Evolutionary conservation across 2,797 vertebrate species (phyloP), one percentile per base, ranked within the genome.

Genomic region (Zenarchopterus dispar): DNA sequence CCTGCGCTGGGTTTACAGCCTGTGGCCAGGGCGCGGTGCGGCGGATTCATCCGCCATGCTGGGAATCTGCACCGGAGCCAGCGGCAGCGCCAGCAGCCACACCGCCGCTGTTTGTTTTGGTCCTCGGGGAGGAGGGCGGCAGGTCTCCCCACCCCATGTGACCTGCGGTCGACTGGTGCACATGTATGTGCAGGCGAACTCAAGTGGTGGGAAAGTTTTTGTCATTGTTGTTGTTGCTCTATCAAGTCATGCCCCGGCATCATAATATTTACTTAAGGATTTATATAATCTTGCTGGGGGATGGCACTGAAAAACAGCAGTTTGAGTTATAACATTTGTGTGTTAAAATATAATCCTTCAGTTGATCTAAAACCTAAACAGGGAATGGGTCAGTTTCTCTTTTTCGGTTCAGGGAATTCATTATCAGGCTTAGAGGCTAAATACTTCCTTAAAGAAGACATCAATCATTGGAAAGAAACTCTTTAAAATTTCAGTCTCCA

Each of bases 51-150:
- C 45, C 63, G 48, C 71, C 77, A 33, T 44, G 49, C 22, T 26
- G 51, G 63, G 66, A 50, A 57, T 67, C 68, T 56, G 75, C 75
- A 26, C 31, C 56, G 45, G 5, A 22, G 47, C 62, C 62, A 44
- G 60, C 62, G 48, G 54, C 52, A 28, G 49, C 9, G 69, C 64
- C 66, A 67, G 77, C 75, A 49, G 77, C 60, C 72, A 52, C 66
- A 26, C 64, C 45, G 58, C 64, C 57, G 26, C 43, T 57, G 72
- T 76, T 87, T 85, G 78, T 82, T 82, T 87, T 75, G 77, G 61
- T 84, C 60, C 36, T 69, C 2, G 0, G 57, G 59, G 57, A 80
- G 48, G 66, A 71, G 28, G 61, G 51, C 41, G 17, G 33, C 23
- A 13, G 42, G 31, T 68, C 68, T 56, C 55, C 1, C 26, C 50